Conservation (phyloP, 2,797 vertebrate species). For the Helostoma temminkii region DNA sequence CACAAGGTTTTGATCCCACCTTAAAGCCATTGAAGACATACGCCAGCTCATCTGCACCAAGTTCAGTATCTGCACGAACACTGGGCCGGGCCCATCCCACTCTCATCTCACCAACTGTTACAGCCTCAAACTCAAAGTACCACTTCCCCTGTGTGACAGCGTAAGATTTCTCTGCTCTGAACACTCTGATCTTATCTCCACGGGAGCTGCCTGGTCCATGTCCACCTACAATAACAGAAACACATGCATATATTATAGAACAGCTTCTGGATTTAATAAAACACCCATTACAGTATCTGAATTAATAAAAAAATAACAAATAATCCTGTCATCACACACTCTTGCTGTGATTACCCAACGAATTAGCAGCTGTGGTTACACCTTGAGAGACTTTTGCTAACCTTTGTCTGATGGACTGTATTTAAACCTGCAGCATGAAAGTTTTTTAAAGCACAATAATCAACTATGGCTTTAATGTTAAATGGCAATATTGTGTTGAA, state of each 20-base stretch:
- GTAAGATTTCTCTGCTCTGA: constrained; percentile 92
- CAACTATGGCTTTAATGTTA: too few relatives aligned
- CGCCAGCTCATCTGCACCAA: constrained; percentile 91
- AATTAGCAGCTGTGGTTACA: too few relatives aligned
- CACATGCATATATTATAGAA: constrained; percentile 9
- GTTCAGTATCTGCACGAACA: constrained; percentile 88
- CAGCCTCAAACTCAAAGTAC: constrained; percentile 96
- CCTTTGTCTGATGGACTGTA: too few relatives aligned
- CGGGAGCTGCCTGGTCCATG: constrained; percentile 75
- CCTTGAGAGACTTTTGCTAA: too few relatives aligned
- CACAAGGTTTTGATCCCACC: constrained; percentile 66
- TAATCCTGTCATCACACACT: not conserved
- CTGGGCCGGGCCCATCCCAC: constrained; percentile 93
- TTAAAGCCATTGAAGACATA: constrained; percentile 96
- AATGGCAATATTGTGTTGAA: too few relatives aligned
- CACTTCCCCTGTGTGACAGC: constrained; percentile 90
- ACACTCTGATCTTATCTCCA: constrained; percentile 88
- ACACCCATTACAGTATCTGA: too few relatives aligned
- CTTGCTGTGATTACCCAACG: too few relatives aligned
- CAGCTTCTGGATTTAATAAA: not conserved
- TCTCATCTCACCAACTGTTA: constrained; percentile 94
- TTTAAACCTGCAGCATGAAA: too few relatives aligned
- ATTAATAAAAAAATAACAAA: not conserved
- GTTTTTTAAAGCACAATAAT: too few relatives aligned
- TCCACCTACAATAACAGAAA: constrained; percentile 71